Evolutionary conservation across 2,113 vertebrate genomes (phyloP).

Genomic region (Puntigrus tetrazona): DNA sequence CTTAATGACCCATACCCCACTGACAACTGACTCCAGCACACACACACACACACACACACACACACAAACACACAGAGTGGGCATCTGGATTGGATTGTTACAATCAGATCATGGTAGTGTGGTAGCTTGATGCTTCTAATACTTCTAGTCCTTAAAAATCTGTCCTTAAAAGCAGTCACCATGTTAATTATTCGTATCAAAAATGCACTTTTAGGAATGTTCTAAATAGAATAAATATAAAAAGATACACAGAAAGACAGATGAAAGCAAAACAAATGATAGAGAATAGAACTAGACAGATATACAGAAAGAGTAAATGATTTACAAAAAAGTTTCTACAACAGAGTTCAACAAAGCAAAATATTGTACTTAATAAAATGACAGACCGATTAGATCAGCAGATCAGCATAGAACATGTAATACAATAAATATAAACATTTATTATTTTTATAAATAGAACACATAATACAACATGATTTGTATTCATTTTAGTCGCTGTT

Average conservation of each 20-base stretch:
- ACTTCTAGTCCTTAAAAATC: neutral
- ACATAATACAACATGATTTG: no score
- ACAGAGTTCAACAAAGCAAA: neutral
- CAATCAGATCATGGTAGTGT: slow-evolving; percentile 68
- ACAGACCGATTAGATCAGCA: neutral
- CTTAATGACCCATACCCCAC: slow-evolving; percentile 97
- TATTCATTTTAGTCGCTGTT: no score
- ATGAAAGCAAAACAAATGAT: neutral
- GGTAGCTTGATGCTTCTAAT: slow-evolving; percentile 67
- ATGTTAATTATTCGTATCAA: neutral
- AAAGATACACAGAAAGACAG: neutral
- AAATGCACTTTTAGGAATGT: neutral
- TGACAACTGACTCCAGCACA: slow-evolving; percentile 87
- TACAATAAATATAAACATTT: neutral
- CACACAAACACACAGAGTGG: slow-evolving; percentile 59
- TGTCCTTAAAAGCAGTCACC: neutral
- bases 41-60: slow-evolving; percentile 57
- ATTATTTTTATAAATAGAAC: no score
- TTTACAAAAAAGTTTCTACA: neutral
- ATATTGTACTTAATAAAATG: neutral
- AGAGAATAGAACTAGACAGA: neutral
- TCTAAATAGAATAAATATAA: neutral
- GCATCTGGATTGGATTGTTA: slow-evolving; percentile 86
- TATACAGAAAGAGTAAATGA: neutral
- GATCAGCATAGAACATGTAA: neutral